phyloP scores from a whole-genome alignment of 1,140 invertebrate genomes.

The Odontomachus brunneus region DNA sequence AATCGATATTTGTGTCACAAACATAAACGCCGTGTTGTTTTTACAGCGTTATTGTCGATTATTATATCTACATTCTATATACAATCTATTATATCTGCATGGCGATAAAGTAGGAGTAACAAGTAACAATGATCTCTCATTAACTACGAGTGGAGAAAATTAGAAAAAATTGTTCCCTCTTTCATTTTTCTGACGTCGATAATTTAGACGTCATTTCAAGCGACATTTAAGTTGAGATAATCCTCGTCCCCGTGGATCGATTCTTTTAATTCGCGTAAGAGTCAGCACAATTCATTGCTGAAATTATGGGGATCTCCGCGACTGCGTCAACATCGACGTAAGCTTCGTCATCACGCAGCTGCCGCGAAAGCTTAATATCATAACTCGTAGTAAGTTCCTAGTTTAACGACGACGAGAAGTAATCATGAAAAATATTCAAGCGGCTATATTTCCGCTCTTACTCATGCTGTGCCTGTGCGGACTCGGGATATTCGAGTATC shows the following conservation, averaged over 20 bases:
- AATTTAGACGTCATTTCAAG: no score
- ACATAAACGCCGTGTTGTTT: no score
- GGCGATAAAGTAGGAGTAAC: no score
- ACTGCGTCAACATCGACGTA: neutral
- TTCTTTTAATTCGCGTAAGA: conserved; percentile 23
- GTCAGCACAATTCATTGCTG: neutral
- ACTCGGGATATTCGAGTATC: conserved; percentile 20
- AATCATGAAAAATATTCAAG: conserved; percentile 13
- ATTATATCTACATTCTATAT: no score
- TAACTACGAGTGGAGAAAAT: no score
- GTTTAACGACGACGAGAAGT: neutral
- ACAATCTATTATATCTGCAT: no score
- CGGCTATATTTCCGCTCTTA: conserved; percentile 5
- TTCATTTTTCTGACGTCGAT: no score
- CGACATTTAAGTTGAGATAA: no score
- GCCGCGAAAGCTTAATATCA: neutral
- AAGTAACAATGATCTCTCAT: no score
- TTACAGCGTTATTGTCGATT: no score
- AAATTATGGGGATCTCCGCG: neutral
- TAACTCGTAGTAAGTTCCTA: neutral
- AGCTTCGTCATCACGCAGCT: neutral
- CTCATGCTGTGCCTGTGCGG: conserved; percentile 13
- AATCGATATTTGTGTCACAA: no score
- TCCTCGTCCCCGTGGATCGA: neutral
- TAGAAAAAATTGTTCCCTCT: no score